These are phyloP conservation scores for Uria lomvia DNA, from an alignment of 2,113 vertebrate species.

Conservation along the genomic window DNA sequence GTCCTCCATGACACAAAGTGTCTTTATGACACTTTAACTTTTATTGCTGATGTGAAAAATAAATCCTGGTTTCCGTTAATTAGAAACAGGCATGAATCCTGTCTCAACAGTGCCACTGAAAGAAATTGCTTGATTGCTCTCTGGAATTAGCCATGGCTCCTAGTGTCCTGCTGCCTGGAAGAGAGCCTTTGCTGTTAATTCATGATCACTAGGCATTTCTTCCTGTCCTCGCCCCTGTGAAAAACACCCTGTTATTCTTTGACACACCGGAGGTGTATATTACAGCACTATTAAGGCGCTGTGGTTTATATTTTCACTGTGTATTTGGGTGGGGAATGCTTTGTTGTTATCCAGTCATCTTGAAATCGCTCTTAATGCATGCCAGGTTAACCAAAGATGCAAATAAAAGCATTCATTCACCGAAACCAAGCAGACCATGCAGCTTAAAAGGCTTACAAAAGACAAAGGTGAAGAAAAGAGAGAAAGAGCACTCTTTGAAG, in stretches of 20 bases:
- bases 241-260: background rate
- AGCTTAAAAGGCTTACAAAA: background rate
- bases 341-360: conserved; percentile 33
- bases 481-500: background rate
- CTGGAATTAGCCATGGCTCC: background rate
- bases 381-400: background rate
- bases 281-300: background rate
- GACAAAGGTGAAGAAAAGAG: background rate
- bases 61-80: background rate
- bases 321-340: conserved; percentile 11
- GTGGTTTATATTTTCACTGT: background rate
- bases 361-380: background rate
- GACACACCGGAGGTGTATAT: background rate
- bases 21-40: background rate
- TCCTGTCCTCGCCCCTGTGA: background rate
- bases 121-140: background rate
- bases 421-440: background rate
- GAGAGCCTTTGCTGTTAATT: background rate
- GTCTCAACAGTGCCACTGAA: background rate
- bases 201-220: background rate
- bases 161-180: background rate
- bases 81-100: background rate
- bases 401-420: background rate
- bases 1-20: background rate
- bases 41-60: background rate